These are phyloP conservation scores for Zeus faber DNA, from an alignment of 2,113 vertebrate species.

Conservation along the genomic window DNA sequence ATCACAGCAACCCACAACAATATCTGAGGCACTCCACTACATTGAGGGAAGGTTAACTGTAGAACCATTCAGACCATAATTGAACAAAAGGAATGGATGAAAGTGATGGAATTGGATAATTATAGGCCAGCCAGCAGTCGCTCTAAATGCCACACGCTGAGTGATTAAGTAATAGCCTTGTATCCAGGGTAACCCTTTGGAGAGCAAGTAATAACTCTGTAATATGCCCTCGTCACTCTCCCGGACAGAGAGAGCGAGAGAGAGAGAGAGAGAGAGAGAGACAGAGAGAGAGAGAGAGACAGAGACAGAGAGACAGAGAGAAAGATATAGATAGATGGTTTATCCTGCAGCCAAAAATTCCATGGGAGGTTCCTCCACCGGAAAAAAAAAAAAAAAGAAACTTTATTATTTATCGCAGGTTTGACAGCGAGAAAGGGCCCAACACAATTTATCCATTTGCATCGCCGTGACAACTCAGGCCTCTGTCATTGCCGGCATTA, in stretches of 20 bases:
- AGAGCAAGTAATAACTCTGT: constrained; percentile 50
- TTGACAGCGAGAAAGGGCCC: constrained; percentile 43
- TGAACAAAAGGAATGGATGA: constrained; percentile 50
- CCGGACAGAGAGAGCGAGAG: constrained; percentile 4
- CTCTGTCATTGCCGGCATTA: constrained; percentile 57
- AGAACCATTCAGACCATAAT: constrained; percentile 69
- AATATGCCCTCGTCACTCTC: constrained; percentile 31
- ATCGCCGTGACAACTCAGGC: constrained; percentile 53
- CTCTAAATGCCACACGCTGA: constrained; percentile 65
- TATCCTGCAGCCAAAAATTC: neutral
- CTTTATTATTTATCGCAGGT: constrained; percentile 72
- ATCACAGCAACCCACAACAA: constrained; percentile 51
- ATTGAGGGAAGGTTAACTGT: constrained; percentile 41
- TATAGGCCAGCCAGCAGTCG: constrained; percentile 48
- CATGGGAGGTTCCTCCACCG: constrained; percentile 18
- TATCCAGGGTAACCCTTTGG: constrained; percentile 64
- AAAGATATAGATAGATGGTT: neutral
- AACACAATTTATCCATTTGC: constrained; percentile 78
- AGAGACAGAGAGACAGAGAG: neutral
- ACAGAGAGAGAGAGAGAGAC: neutral
- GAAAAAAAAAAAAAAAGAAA: constrained; percentile 51
- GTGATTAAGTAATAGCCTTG: constrained; percentile 65
- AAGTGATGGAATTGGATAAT: constrained; percentile 65
- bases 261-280: constrained; percentile 4
- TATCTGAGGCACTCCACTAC: constrained; percentile 36